A percentile compares a stretch with the other conserved stretches of the same genome.
These are phyloP conservation scores for Gambusia holbrooki DNA, from an alignment of 2,113 vertebrate genomes.

Conservation along the genomic window DNA sequence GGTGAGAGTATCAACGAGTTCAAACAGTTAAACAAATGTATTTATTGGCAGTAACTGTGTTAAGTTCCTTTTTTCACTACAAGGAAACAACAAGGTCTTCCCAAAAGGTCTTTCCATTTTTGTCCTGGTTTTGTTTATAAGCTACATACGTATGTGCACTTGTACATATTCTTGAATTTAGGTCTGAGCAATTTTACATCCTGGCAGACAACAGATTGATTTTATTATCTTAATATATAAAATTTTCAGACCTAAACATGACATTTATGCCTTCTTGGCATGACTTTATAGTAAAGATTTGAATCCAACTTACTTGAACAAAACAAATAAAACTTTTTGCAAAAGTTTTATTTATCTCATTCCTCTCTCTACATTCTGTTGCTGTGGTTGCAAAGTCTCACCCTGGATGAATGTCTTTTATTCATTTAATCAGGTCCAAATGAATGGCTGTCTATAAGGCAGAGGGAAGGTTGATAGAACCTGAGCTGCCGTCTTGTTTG, in stretches of 20 bases:
- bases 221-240: not conserved
- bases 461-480: conserved; percentile 26
- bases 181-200: too few species aligned
- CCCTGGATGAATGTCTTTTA: conserved; percentile 42
- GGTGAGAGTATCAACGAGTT: not conserved
- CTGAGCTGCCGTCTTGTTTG: conserved; percentile 41
- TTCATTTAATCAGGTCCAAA: conserved; percentile 65
- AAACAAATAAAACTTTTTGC: not conserved
- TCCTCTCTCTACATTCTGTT: conserved; percentile 9
- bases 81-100: not conserved
- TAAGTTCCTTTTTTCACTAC: not conserved
- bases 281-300: conserved; percentile 10
- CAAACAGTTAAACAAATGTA: not conserved
- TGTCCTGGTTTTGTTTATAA: not conserved
- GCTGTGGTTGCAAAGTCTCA: conserved; percentile 25
- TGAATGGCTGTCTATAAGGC: conserved; percentile 32
- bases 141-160: not conserved
- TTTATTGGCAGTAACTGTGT: not conserved
- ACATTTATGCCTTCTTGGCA: not conserved
- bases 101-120: not conserved
- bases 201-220: too few species aligned
- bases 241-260: not conserved
- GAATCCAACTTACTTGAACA: conserved; percentile 3
- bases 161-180: too few species aligned
- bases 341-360: conserved; percentile 8